Conservation (phyloP, 1,140 invertebrate genomes). For the Drosophila funebris region DNA sequence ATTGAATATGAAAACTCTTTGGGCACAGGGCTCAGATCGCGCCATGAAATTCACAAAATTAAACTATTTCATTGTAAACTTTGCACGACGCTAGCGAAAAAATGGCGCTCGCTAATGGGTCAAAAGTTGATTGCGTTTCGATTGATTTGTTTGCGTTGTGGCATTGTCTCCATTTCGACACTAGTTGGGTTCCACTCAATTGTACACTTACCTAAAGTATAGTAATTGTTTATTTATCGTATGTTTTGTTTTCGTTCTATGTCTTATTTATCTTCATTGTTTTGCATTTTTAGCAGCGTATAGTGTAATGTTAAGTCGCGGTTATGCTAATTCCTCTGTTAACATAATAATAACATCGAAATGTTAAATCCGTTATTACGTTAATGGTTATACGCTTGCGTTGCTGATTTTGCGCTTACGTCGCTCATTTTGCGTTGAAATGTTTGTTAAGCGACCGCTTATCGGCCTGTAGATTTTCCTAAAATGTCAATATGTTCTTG, state of each 20-base stretch:
- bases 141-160: not conserved
- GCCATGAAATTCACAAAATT: not conserved
- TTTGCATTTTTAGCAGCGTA: constrained; percentile 44
- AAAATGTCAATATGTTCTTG: no score
- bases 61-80: constrained; percentile 37
- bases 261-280: constrained; percentile 42
- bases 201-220: constrained; percentile 23
- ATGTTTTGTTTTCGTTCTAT: constrained; percentile 29
- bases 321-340: constrained; percentile 12
- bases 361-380: not conserved
- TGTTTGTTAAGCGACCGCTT: not conserved
- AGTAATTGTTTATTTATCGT: constrained; percentile 27
- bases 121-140: constrained; percentile 13
- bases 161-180: not conserved
- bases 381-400: not conserved
- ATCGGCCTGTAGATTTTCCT: no score
- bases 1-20: not conserved
- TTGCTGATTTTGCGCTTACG: not conserved
- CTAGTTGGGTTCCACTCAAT: not conserved
- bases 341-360: constrained; percentile 6
- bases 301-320: constrained; percentile 36
- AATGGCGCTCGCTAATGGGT: constrained; percentile 63
- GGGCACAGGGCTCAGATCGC: not conserved
- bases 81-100: constrained; percentile 49
- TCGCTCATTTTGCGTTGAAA: not conserved